phyloP scores from a whole-genome alignment of 2,113 vertebrate genomes.

The Pontoporia blainvillei region DNA sequence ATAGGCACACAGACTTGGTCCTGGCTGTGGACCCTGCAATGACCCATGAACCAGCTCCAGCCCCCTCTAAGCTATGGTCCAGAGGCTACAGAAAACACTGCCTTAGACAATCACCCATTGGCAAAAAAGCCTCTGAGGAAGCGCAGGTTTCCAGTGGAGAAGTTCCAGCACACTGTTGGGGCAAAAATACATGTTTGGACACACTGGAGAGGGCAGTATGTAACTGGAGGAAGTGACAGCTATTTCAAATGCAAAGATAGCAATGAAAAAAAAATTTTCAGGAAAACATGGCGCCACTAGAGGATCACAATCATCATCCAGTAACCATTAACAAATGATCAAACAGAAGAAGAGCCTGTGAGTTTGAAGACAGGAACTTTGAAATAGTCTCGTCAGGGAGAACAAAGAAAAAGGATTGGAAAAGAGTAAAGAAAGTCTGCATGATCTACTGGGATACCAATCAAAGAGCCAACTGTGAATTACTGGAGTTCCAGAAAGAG shows the following conservation, averaged over 20 bases:
- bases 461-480: neutral
- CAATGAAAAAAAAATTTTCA: neutral
- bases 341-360: neutral
- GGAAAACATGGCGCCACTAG: neutral
- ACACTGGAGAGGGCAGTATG: neutral
- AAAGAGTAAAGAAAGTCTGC: neutral
- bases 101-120: neutral
- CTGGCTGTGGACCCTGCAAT: neutral
- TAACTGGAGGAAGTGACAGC: neutral
- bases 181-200: neutral
- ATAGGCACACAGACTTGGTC: neutral
- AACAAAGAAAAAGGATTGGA: neutral
- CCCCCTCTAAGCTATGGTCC: neutral
- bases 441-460: neutral
- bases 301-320: neutral
- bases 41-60: neutral
- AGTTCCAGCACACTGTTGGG: neutral
- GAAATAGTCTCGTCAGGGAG: neutral
- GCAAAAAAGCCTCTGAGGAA: neutral
- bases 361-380: neutral
- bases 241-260: neutral
- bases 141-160: neutral
- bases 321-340: neutral
- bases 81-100: neutral
- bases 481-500: neutral